Evolutionary conservation across 2,113 vertebrate genomes (phyloP), one percentile per base, ranked within the genome.

Genomic region (Ahaetulla prasina): DNA sequence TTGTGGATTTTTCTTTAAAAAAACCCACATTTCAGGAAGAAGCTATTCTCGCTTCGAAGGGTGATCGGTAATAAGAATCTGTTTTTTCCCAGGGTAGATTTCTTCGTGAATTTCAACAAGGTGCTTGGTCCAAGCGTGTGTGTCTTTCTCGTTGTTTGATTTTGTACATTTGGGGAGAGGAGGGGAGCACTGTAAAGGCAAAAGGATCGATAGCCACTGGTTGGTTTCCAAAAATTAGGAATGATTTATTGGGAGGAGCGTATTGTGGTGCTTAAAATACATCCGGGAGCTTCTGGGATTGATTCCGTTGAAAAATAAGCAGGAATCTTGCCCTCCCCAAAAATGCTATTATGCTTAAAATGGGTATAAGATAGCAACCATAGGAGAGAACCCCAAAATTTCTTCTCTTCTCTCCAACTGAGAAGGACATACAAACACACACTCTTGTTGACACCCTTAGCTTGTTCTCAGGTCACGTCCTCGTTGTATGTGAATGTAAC

Each of bases 1-100:
- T 95, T 95, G 94, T 95, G 95, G 95, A 95, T 94, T 93, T 94
- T 30, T n/a, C n/a, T 92, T n/a, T n/a, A n/a, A 35, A 89, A n/a
- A n/a, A n/a, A n/a, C n/a, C 53, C 50, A 10, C 53, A 60, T 95
- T 97, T 96, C 95, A 96, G 96, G 95, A 96, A 95, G 92, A 93
- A 95, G 90, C 63, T 90, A 88, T 86, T 80, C 49, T 49, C 11
- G 27, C 74, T 80, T 80, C 35, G 3, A 39, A 80, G 74, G 35
- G 74, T 39, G 74, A 43, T 80, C 1, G 35, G 3, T 80, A 35
- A 80, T 80, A 22, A 22, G 35, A 80, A 80, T 43, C 35, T 39
- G 74, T 80, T 80, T 80, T 80, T 39, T 39, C 35, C n/a, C 18
- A 22, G 74, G 35, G 2, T 80, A 80, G 35, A 22, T 80, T 22